phyloP scores from a whole-genome alignment of 1,140 invertebrate genomes.

The Eumaeus atala region DNA sequence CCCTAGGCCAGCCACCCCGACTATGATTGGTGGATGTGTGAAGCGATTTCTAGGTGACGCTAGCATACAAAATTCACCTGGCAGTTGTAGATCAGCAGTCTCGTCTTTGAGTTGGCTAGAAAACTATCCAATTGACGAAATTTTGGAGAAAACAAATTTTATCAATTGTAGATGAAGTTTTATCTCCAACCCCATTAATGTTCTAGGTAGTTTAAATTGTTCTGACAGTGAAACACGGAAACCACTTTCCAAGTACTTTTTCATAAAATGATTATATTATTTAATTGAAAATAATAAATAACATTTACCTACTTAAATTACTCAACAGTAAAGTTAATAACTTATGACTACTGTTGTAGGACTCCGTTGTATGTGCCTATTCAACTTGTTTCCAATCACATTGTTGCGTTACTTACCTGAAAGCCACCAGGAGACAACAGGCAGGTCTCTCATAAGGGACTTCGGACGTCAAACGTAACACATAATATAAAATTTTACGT shows the following conservation, averaged over 20 bases:
- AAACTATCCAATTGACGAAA: constrained; percentile 33
- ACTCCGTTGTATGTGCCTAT: constrained; percentile 1
- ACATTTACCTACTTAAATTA: neutral
- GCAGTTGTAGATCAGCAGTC: constrained; percentile 37
- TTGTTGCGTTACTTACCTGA: constrained; percentile 27
- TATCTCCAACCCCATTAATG: too few species aligned
- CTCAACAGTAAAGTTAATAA: neutral
- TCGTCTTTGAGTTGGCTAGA: constrained; percentile 34
- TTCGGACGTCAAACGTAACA: too few species aligned
- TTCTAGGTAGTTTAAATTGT: too few species aligned
- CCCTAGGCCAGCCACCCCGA: constrained; percentile 31
- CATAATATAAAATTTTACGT: constrained; percentile 20
- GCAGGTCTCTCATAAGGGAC: constrained; percentile 25
- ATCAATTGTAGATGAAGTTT: too few species aligned
- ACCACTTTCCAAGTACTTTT: constrained; percentile 22
- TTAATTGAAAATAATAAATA: neutral
- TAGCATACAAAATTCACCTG: constrained; percentile 34
- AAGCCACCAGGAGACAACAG: constrained; percentile 32
- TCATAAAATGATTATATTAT: constrained; percentile 3
- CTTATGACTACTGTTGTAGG: neutral
- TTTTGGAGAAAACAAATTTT: constrained; percentile 33
- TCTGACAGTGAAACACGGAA: too few species aligned
- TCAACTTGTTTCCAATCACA: constrained; percentile 19
- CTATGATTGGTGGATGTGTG: constrained; percentile 42
- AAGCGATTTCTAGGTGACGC: constrained; percentile 27